phyloP scores from a whole-genome alignment of 2,888 invertebrate genomes.

The Melinaea menophilus region DNA sequence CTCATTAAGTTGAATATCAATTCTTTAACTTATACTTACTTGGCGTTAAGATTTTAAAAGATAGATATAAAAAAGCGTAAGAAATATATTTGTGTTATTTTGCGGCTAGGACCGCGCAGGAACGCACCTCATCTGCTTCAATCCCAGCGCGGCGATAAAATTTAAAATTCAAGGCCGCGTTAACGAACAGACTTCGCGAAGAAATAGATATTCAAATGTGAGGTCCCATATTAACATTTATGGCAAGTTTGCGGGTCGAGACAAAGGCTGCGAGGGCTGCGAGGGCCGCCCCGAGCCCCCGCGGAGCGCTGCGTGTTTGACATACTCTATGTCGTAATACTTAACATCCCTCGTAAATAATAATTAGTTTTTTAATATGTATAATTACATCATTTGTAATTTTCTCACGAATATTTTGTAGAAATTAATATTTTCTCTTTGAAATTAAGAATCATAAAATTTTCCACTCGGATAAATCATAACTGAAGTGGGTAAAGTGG shows the following conservation, averaged over 20 bases:
- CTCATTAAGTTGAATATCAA: no score
- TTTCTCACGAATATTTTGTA: neutral
- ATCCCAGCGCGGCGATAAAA: conserved; percentile 74
- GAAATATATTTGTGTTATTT: conserved; percentile 69
- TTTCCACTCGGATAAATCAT: conserved; percentile 50
- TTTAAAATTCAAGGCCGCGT: conserved; percentile 79
- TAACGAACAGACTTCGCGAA: conserved; percentile 77
- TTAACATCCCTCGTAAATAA: no score
- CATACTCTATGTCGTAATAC: no score
- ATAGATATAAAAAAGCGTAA: conserved; percentile 53
- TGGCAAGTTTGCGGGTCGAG: conserved; percentile 77
- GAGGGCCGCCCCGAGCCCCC: conserved; percentile 38
- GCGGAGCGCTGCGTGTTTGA: conserved; percentile 38
- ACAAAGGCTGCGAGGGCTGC: conserved; percentile 54
- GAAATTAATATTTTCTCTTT: conserved; percentile 30
- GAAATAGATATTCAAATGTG: conserved; percentile 79
- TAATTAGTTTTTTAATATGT: no score
- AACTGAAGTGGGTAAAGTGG: conserved; percentile 26
- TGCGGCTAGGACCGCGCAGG: conserved; percentile 71
- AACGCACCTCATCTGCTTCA: conserved; percentile 74
- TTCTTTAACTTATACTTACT: no score
- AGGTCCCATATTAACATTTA: conserved; percentile 79
- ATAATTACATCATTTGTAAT: conserved; percentile 16
- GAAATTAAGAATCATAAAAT: conserved; percentile 33
- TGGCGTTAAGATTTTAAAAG: conserved; percentile 32